Percentiles rank a stretch among this genome's conserved stretches.
Evolutionary conservation across 2,888 invertebrate genomes (phyloP).

Genomic region (Lithosia quadra): DNA sequence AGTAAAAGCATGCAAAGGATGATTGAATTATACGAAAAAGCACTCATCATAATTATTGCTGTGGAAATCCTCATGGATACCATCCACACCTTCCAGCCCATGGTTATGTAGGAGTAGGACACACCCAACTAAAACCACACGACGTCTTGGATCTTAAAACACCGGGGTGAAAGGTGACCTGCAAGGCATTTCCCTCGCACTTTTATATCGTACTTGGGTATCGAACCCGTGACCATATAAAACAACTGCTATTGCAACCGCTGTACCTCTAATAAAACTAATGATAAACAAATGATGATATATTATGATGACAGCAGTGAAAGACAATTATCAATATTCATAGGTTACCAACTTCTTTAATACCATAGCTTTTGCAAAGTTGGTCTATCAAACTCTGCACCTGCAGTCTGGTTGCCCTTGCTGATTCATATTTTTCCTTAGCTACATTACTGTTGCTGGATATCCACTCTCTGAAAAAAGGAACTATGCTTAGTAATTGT

Average conservation of each 20-base stretch:
- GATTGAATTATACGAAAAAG: too few relatives aligned
- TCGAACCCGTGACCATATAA: not conserved
- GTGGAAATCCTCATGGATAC: too few relatives aligned
- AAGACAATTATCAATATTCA: constrained; percentile 28
- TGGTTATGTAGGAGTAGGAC: too few relatives aligned
- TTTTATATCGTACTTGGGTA: not conserved
- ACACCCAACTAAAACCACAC: too few relatives aligned
- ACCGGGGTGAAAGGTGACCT: too few relatives aligned
- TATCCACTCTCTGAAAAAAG: constrained; percentile 89
- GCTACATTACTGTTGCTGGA: constrained; percentile 90
- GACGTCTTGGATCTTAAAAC: too few relatives aligned
- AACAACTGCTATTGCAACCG: not conserved
- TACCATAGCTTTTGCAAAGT: constrained; percentile 86
- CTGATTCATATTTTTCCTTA: constrained; percentile 88
- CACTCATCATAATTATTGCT: too few relatives aligned
- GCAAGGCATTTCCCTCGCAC: too few relatives aligned
- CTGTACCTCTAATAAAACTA: not conserved
- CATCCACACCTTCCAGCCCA: too few relatives aligned
- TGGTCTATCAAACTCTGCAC: constrained; percentile 88
- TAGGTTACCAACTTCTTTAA: constrained; percentile 84
- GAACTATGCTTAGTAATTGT: not conserved
- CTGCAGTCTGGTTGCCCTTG: constrained; percentile 91
- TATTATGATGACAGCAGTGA: constrained; percentile 14
- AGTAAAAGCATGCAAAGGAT: too few relatives aligned
- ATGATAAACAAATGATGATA: not conserved